A percentile compares a stretch with the other conserved stretches of the same genome.
phyloP scores from a whole-genome alignment of 2,797 vertebrate species.

The Garrulus glandarius region DNA sequence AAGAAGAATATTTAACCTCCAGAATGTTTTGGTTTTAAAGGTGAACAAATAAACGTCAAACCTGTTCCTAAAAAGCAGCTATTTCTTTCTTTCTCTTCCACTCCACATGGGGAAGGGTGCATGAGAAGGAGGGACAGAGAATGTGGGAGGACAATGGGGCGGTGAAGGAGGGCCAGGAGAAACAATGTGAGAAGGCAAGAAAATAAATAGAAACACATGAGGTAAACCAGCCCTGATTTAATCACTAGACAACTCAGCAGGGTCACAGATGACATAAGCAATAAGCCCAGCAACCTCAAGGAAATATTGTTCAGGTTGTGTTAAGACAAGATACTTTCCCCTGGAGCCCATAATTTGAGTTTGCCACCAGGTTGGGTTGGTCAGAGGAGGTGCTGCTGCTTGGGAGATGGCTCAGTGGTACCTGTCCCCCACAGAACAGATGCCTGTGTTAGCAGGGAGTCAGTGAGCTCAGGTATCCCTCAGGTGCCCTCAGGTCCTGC shows the following conservation, averaged over 20 bases:
- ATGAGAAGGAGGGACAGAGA: background rate
- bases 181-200: background rate
- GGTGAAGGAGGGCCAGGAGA: background rate
- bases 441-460: background rate
- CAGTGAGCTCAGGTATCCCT: background rate
- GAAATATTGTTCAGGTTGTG: background rate
- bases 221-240: background rate
- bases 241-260: background rate
- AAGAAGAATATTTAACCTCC: background rate
- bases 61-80: background rate
- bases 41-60: background rate
- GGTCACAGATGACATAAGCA: background rate
- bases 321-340: background rate
- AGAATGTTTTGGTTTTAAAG: background rate
- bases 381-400: background rate
- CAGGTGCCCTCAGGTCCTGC: background rate
- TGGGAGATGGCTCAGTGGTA: background rate
- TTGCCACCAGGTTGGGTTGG: accelerated
- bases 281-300: background rate
- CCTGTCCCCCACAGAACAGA: accelerated
- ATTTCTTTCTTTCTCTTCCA: background rate
- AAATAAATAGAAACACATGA: conserved; percentile 4
- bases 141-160: accelerated
- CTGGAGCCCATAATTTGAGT: background rate
- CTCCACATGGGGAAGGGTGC: background rate